Conservation (phyloP, 92 coral and sea anemone species). For the Parazoanthus swiftii region DNA sequence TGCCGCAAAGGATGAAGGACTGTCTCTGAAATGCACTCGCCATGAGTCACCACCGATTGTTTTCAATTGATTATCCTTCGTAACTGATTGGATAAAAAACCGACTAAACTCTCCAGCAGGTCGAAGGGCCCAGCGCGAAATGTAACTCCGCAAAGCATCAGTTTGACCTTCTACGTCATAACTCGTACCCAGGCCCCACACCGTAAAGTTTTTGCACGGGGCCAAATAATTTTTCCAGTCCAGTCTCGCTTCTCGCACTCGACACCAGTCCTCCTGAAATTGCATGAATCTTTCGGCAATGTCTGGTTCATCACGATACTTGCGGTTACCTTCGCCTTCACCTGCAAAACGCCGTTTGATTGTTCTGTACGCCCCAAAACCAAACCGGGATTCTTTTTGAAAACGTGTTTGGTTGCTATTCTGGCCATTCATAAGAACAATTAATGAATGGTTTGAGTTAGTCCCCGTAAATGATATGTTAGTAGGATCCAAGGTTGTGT, state of each 20-base stretch:
- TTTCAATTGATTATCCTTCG: slow-evolving; percentile 53
- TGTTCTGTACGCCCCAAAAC: not conserved
- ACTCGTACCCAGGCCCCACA: slow-evolving; percentile 52
- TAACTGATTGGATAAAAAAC: slow-evolving; percentile 68
- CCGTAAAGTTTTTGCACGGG: slow-evolving; percentile 68
- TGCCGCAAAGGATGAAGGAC: slow-evolving; percentile 73
- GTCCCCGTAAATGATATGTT: not conserved
- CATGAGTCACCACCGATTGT: slow-evolving; percentile 86
- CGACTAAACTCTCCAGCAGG: slow-evolving; percentile 80
- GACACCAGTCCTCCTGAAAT: slow-evolving; percentile 77
- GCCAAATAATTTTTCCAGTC: slow-evolving; percentile 75
- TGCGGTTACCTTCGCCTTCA: not conserved
- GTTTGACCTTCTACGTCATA: slow-evolving; percentile 38
- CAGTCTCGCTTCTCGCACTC: slow-evolving; percentile 68
- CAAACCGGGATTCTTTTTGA: no score
- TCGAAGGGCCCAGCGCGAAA: slow-evolving; percentile 63
- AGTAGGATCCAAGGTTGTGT: not conserved
- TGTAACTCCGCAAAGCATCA: slow-evolving; percentile 63
- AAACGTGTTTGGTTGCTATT: not conserved
- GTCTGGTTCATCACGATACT: not conserved
- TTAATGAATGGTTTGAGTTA: not conserved
- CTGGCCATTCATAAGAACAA: not conserved
- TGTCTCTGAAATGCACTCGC: slow-evolving; percentile 69
- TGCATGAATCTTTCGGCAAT: slow-evolving; percentile 1
- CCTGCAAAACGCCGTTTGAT: not conserved